A percentile compares a stretch with the other conserved stretches of the same genome.
Conservation (phyloP, 1,140 invertebrate genomes). For the Callitettix versicolor region DNA sequence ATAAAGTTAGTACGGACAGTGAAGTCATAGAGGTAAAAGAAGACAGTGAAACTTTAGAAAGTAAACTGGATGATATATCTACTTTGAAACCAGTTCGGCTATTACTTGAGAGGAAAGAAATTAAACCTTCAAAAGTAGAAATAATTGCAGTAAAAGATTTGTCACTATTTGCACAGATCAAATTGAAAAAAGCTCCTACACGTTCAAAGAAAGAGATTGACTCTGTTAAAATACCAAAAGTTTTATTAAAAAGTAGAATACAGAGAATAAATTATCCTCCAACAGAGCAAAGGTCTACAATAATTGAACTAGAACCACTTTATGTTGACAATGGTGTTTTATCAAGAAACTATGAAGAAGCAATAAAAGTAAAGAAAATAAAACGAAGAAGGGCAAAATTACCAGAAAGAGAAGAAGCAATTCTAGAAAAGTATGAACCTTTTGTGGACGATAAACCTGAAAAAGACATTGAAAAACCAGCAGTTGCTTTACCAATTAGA, state of each 20-base stretch:
- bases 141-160: constrained; percentile 34
- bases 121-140: constrained; percentile 36
- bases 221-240: constrained; percentile 43
- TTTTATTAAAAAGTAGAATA: constrained; percentile 52
- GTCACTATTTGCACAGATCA: constrained; percentile 47
- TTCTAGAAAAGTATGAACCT: constrained; percentile 40
- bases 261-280: constrained; percentile 38
- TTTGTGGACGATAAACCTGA: constrained; percentile 35
- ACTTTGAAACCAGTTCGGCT: constrained; percentile 7
- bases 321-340: constrained; percentile 47
- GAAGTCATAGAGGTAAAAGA: constrained; percentile 9
- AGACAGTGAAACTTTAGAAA: constrained; percentile 11
- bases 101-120: constrained; percentile 33
- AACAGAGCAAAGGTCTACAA: constrained; percentile 26
- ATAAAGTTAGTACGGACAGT: background rate
- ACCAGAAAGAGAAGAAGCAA: constrained; percentile 30
- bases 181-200: constrained; percentile 48
- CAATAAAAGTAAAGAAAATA: constrained; percentile 45
- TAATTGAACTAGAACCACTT: constrained; percentile 26
- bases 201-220: constrained; percentile 38
- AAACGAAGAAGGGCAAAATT: constrained; percentile 39
- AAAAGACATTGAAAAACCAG: constrained; percentile 29
- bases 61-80: background rate
- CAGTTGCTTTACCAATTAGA: constrained; percentile 14
- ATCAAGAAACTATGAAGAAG: constrained; percentile 57